Conservation (phyloP, 2,797 vertebrate genomes). For the Myoxocephalus aenaeus region DNA sequence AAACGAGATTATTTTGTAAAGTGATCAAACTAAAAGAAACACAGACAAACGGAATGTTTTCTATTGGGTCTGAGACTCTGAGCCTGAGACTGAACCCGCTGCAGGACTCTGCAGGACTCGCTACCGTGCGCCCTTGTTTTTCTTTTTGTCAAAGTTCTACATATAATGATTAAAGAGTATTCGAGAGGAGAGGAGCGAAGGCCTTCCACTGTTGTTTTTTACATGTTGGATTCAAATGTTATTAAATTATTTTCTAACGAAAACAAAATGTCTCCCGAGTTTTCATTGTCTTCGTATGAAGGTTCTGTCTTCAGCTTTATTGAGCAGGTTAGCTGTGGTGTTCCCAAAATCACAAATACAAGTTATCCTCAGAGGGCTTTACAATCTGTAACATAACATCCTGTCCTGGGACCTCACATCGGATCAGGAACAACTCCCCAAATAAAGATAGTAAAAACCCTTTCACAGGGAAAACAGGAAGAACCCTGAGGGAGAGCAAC, state of each 20-base stretch:
- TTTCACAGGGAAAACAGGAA: no score
- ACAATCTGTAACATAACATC: no score
- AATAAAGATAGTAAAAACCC: no score
- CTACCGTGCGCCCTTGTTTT: constrained; percentile 80
- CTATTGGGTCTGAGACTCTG: constrained; percentile 76
- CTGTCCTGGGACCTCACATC: no score
- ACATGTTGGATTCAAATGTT: constrained; percentile 84
- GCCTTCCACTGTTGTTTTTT: constrained; percentile 86
- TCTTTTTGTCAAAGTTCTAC: constrained; percentile 55
- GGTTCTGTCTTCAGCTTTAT: no score
- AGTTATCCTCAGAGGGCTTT: no score
- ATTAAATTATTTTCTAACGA: constrained; percentile 90
- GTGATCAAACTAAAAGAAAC: constrained; percentile 80
- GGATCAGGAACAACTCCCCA: no score
- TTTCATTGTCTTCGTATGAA: constrained; percentile 22
- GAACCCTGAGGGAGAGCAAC: no score
- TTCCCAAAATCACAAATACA: no score
- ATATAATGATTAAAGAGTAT: constrained; percentile 87
- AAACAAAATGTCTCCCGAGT: constrained; percentile 21
- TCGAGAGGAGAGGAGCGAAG: constrained; percentile 80
- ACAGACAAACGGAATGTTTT: constrained; percentile 56
- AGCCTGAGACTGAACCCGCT: constrained; percentile 87
- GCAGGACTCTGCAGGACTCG: constrained; percentile 26
- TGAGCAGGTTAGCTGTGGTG: no score
- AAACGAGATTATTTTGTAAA: constrained; percentile 70